Conservation (phyloP, 2,888 invertebrate genomes). For the Cyaniris semiargus region DNA sequence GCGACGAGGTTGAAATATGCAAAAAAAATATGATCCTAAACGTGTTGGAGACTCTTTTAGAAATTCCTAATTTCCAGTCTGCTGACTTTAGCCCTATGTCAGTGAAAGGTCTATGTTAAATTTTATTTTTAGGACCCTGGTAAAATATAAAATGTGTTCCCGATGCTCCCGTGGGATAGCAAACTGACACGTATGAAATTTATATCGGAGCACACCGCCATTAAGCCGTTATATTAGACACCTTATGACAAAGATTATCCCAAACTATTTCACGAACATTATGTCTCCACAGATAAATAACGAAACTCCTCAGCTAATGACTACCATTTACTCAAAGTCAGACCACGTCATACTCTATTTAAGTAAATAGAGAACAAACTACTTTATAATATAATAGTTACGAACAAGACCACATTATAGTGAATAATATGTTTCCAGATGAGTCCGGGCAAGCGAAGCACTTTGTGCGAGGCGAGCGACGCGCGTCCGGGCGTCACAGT, state of each 20-base stretch:
- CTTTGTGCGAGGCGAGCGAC: constrained; percentile 61
- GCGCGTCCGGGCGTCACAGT: constrained; percentile 64
- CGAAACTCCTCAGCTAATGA: neutral
- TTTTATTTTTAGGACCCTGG: constrained; percentile 11
- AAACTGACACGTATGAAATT: constrained; percentile 4
- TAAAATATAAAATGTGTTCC: constrained; percentile 22
- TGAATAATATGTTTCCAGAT: constrained; percentile 51
- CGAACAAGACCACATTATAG: constrained; percentile 38
- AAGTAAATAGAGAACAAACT: neutral
- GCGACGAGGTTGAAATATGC: neutral
- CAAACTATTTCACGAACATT: constrained; percentile 1
- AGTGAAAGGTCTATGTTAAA: constrained; percentile 14
- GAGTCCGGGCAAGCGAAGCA: constrained; percentile 63
- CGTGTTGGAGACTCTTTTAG: neutral
- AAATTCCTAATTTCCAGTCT: constrained; percentile 17
- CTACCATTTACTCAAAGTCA: neutral
- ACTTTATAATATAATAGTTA: neutral
- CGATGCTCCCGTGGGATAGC: constrained; percentile 1
- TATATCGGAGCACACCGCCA: neutral
- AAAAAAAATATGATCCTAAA: neutral
- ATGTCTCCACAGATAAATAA: neutral
- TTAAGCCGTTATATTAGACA: neutral
- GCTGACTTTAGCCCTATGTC: constrained; percentile 3
- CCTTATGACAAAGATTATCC: constrained; percentile 10
- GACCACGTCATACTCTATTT: neutral